Percentiles rank a stretch among this genome's conserved stretches.
These are phyloP conservation scores for Centropus bengalensis DNA, from an alignment of 2,113 vertebrate species.

Conservation along the genomic window DNA sequence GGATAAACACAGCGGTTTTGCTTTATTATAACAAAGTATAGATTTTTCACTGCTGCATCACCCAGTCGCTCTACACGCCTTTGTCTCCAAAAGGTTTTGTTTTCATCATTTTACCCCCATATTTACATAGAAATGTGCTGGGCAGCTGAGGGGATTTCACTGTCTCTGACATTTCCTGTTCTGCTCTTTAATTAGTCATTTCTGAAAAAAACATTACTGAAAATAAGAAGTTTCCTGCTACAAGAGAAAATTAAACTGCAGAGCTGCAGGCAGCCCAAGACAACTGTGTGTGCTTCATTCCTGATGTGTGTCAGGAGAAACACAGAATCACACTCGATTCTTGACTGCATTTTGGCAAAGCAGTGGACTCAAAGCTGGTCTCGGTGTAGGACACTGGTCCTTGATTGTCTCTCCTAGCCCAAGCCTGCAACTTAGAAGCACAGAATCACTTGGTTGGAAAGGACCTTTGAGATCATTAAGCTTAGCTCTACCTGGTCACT, in stretches of 20 bases:
- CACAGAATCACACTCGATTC: not conserved
- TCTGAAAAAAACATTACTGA: not conserved
- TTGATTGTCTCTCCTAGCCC: not conserved
- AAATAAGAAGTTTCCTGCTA: not conserved
- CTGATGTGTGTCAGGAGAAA: not conserved
- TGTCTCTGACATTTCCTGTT: slow-evolving; percentile 44
- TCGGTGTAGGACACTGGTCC: not conserved
- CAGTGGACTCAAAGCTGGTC: not conserved
- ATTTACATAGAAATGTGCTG: not conserved
- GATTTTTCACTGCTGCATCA: slow-evolving; percentile 22
- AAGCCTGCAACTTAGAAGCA: not conserved
- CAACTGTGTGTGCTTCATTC: not conserved
- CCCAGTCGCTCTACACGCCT: not conserved
- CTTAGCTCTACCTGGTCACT: no score
- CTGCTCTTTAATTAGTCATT: slow-evolving; percentile 39
- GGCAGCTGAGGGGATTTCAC: slow-evolving; percentile 35
- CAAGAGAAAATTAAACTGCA: not conserved
- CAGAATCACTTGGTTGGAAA: no score
- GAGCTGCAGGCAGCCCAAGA: not conserved
- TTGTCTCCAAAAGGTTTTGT: slow-evolving; percentile 19
- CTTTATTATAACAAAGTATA: slow-evolving; percentile 3
- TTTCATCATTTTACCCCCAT: slow-evolving; percentile 30
- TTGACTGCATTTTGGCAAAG: not conserved
- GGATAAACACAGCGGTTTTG: slow-evolving; percentile 50
- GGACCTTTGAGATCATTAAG: no score